Conservation (phyloP, 2,113 vertebrate species). For the Paralichthys olivaceus region DNA sequence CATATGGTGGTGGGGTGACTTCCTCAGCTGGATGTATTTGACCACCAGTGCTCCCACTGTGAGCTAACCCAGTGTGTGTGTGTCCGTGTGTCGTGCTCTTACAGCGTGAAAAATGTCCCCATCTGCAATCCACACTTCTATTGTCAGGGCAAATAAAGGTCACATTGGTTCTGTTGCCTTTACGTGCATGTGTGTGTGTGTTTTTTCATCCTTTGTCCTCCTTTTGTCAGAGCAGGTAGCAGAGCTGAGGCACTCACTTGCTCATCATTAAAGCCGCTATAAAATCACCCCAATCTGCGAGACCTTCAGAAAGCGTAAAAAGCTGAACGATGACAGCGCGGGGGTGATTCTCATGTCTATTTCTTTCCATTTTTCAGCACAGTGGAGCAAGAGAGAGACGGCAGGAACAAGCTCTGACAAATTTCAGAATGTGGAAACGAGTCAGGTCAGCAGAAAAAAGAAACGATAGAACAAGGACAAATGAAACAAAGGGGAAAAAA, state of each 20-base stretch:
- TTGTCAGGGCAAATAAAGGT: slow-evolving; percentile 62
- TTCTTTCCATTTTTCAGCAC: slow-evolving; percentile 45
- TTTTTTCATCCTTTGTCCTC: slow-evolving; percentile 1
- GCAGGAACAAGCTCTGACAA: slow-evolving; percentile 6
- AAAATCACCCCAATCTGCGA: slow-evolving; percentile 33
- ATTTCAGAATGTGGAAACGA: slow-evolving; percentile 13
- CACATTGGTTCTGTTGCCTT: slow-evolving; percentile 16
- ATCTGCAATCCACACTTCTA: slow-evolving; percentile 60
- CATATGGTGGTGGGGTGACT: slow-evolving; percentile 71
- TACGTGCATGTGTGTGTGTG: not conserved
- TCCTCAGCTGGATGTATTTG: slow-evolving; percentile 67
- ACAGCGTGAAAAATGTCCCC: slow-evolving; percentile 50
- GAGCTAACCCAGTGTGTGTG: slow-evolving; percentile 38
- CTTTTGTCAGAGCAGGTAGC: slow-evolving; percentile 30
- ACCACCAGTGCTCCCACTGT: slow-evolving; percentile 54
- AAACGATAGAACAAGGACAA: slow-evolving; percentile 30
- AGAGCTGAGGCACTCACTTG: slow-evolving; percentile 11
- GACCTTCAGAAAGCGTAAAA: slow-evolving; percentile 21
- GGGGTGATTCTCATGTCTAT: slow-evolving; percentile 27
- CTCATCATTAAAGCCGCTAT: slow-evolving; percentile 33
- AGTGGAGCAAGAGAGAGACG: slow-evolving; percentile 16
- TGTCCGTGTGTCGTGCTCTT: slow-evolving; percentile 37
- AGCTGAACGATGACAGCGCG: slow-evolving; percentile 10
- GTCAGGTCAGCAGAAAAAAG: slow-evolving; percentile 32
- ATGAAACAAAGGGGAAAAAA: not conserved